Evolutionary conservation across 2,888 invertebrate species (phyloP).

Genomic region (Synanthedon myopaeformis): DNA sequence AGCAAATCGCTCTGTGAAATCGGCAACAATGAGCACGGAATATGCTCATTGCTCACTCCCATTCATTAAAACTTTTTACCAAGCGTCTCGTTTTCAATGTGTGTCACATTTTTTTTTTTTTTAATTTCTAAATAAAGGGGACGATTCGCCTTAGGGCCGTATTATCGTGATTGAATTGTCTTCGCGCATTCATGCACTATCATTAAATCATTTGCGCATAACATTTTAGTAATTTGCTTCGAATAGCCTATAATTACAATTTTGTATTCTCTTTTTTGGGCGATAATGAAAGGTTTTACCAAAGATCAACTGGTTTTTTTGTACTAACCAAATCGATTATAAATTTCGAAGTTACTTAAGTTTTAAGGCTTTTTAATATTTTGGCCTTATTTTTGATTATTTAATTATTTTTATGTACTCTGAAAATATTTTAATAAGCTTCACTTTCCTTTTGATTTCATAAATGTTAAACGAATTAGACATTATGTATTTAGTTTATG

Average conservation of each 20-base stretch:
- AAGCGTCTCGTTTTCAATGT: constrained; percentile 50
- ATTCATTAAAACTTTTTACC: constrained; percentile 55
- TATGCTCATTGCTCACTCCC: constrained; percentile 49
- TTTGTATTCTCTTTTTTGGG: too few relatives aligned
- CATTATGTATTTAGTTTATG: too few relatives aligned
- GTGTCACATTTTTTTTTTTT: constrained; percentile 37
- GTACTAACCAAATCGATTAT: too few relatives aligned
- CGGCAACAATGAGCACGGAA: constrained; percentile 62
- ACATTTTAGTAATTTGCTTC: constrained; percentile 34
- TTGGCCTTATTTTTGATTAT: too few relatives aligned
- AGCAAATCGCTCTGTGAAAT: constrained; percentile 61
- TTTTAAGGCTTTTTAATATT: too few relatives aligned
- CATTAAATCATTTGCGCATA: constrained; percentile 42
- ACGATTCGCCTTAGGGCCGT: constrained; percentile 39
- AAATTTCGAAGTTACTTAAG: too few relatives aligned
- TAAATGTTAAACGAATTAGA: too few relatives aligned
- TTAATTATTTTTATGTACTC: too few relatives aligned
- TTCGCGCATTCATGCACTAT: constrained; percentile 35
- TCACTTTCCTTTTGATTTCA: too few relatives aligned
- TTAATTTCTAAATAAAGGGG: constrained; percentile 38
- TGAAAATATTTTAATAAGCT: too few relatives aligned
- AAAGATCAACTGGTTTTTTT: too few relatives aligned
- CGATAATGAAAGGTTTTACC: too few relatives aligned
- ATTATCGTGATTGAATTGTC: constrained; percentile 55
- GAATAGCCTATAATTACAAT: constrained; percentile 13